Conservation (phyloP, 2,888 invertebrate genomes). For the Eupithecia tripunctaria region DNA sequence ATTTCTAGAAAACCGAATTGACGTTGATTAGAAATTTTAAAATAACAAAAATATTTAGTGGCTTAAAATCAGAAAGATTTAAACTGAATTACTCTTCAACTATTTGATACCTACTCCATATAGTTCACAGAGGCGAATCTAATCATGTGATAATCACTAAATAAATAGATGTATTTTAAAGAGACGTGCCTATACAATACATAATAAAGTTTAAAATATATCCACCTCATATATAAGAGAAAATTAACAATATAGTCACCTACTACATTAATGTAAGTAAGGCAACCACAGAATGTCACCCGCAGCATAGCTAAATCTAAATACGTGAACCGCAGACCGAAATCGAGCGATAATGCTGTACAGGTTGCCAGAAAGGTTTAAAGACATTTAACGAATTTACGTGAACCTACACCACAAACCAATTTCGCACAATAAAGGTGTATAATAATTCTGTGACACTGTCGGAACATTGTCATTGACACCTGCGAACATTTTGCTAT, state of each 20-base stretch:
- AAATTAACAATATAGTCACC: background rate
- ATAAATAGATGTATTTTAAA: background rate
- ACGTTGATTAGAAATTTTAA: background rate
- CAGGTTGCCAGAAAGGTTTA: background rate
- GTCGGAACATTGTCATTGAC: too few relatives aligned
- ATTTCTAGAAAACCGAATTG: background rate
- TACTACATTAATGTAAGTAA: background rate
- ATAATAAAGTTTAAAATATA: background rate
- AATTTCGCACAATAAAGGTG: background rate
- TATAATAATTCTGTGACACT: too few relatives aligned
- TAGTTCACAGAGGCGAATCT: too few relatives aligned
- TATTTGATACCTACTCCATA: too few relatives aligned
- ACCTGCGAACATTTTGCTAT: background rate
- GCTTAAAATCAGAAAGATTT: too few relatives aligned
- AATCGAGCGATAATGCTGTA: background rate
- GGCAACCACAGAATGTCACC: constrained; percentile 1
- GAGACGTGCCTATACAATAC: too few relatives aligned
- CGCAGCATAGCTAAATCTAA: constrained; percentile 9
- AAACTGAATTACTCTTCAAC: too few relatives aligned
- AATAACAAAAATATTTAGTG: too few relatives aligned
- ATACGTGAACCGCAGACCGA: constrained; percentile 16
- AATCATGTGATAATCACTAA: background rate
- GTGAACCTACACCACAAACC: background rate
- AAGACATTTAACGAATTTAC: background rate
- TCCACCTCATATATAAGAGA: background rate